Evolutionary conservation across 1,140 invertebrate species (phyloP).

Genomic region (Drosophila arawakana): DNA sequence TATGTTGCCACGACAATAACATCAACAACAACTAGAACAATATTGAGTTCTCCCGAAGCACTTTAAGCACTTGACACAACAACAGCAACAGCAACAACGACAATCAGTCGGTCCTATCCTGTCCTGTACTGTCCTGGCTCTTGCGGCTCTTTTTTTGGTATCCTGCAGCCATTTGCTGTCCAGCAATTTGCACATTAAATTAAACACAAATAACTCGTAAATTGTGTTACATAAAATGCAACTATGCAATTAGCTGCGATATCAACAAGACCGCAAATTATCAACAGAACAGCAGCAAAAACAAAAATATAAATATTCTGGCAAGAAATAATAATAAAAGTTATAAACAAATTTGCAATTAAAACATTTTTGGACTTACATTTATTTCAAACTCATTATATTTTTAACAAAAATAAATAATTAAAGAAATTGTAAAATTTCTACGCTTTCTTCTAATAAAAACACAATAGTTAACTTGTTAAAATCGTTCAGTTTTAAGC

Average conservation of each 20-base stretch:
- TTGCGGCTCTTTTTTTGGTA: background rate
- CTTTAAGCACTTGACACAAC: conserved; percentile 75
- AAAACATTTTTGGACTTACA: too few relatives aligned
- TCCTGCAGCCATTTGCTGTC: conserved; percentile 45
- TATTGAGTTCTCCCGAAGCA: conserved; percentile 32
- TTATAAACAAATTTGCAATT: background rate
- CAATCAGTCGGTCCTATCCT: conserved; percentile 4
- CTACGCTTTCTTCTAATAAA: too few relatives aligned
- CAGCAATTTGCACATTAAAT: conserved; percentile 79
- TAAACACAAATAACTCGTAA: conserved; percentile 78
- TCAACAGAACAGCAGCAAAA: conserved; percentile 25
- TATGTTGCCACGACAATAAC: conserved; percentile 56
- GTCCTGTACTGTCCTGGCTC: conserved; percentile 22
- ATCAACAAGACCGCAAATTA: conserved; percentile 76
- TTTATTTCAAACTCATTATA: too few relatives aligned
- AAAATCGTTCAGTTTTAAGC: too few relatives aligned
- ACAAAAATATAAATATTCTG: background rate
- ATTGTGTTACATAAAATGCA: conserved; percentile 68
- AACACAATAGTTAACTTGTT: too few relatives aligned
- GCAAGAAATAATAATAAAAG: background rate
- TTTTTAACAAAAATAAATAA: too few relatives aligned
- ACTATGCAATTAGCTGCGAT: conserved; percentile 75
- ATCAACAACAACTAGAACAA: conserved; percentile 32
- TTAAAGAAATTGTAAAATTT: too few relatives aligned
- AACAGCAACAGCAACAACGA: conserved; percentile 44